phyloP scores from a whole-genome alignment of 2,113 vertebrate species.

The Climacteris rufus region DNA sequence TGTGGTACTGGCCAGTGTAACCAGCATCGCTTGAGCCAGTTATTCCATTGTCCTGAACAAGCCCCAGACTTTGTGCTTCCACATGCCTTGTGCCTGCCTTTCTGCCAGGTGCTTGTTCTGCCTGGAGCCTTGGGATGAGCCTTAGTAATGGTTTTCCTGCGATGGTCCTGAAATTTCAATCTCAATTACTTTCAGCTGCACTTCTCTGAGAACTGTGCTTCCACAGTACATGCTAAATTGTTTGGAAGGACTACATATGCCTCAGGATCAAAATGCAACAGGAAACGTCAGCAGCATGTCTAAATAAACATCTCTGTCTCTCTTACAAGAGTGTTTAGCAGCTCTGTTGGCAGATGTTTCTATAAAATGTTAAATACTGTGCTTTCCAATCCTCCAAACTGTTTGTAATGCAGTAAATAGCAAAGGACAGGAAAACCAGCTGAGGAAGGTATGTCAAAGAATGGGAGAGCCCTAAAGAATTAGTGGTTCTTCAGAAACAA shows the following conservation, averaged over 20 bases:
- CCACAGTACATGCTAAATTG: slow-evolving; percentile 43
- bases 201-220: neutral
- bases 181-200: slow-evolving; percentile 21
- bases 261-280: slow-evolving; percentile 51
- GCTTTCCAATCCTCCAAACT: slow-evolving; percentile 36
- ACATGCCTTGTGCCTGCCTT: neutral
- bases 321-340: slow-evolving; percentile 37
- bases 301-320: slow-evolving; percentile 57
- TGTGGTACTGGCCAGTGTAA: fast-evolving
- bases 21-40: fast-evolving
- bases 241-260: slow-evolving; percentile 61
- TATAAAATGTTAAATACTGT: slow-evolving; percentile 62
- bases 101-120: neutral
- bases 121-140: neutral
- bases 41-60: neutral
- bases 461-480: neutral
- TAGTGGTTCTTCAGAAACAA: neutral
- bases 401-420: slow-evolving; percentile 5
- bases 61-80: neutral
- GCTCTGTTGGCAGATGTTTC: slow-evolving; percentile 58
- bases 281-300: slow-evolving; percentile 47
- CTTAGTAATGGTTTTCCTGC: neutral
- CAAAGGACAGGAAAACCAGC: neutral
- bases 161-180: neutral
- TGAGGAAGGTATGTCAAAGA: neutral